phyloP scores from a whole-genome alignment of 2,888 invertebrate species.

The Meteorus cinctellus region DNA sequence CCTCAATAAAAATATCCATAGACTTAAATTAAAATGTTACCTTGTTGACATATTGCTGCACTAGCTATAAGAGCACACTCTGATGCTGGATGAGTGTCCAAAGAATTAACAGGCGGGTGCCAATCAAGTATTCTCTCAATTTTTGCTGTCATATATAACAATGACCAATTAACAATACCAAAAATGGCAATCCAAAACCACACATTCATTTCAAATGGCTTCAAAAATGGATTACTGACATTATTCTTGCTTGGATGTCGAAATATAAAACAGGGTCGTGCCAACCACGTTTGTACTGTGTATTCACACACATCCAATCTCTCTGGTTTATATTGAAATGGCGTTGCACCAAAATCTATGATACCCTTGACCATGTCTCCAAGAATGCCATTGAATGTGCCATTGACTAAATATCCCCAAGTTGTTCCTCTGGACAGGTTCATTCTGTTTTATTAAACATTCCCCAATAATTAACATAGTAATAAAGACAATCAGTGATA shows the following conservation, averaged over 20 bases:
- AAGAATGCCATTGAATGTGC: slow-evolving; percentile 62
- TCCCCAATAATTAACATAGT: background rate
- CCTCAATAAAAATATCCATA: background rate
- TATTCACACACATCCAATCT: slow-evolving; percentile 77
- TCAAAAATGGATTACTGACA: slow-evolving; percentile 78
- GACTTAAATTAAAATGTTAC: slow-evolving; percentile 52
- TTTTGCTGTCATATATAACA: slow-evolving; percentile 56
- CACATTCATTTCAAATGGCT: slow-evolving; percentile 77
- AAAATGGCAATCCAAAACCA: slow-evolving; percentile 76
- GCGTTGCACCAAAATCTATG: slow-evolving; percentile 81
- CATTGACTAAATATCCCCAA: slow-evolving; percentile 64
- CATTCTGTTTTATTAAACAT: slow-evolving; percentile 52
- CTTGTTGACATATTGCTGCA: slow-evolving; percentile 74
- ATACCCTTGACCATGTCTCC: slow-evolving; percentile 63
- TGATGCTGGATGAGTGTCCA: slow-evolving; percentile 55
- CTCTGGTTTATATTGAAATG: slow-evolving; percentile 79
- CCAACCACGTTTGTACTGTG: slow-evolving; percentile 78
- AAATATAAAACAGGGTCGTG: slow-evolving; percentile 80
- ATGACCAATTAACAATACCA: slow-evolving; percentile 55
- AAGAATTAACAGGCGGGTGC: slow-evolving; percentile 41
- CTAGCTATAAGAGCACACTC: slow-evolving; percentile 70
- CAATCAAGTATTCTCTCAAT: slow-evolving; percentile 52
- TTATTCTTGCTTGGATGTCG: slow-evolving; percentile 80
- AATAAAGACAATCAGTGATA: background rate
- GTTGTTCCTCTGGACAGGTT: slow-evolving; percentile 56